Evolutionary conservation across 1,140 invertebrate genomes (phyloP).

Genomic region (Euschistus heros): DNA sequence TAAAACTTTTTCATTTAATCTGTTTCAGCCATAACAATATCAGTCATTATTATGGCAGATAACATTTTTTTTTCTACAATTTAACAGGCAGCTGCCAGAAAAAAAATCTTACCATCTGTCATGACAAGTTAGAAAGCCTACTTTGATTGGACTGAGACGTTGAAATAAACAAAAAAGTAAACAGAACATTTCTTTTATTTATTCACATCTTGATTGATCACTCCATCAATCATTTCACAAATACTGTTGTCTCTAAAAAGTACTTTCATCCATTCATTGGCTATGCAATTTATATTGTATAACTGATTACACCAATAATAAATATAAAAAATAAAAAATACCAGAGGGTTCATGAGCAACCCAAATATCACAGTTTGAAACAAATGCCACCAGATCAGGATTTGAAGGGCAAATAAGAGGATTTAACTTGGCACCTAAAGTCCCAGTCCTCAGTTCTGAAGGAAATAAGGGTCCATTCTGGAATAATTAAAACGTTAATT

Average conservation of each 20-base stretch:
- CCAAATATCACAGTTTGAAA: constrained; percentile 85
- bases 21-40: no score
- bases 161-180: no score
- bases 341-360: constrained; percentile 67
- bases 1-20: no score
- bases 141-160: no score
- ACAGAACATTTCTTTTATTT: no score
- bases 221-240: background rate
- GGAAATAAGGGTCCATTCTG: constrained; percentile 57
- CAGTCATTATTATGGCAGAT: no score
- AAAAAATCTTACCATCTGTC: no score
- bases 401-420: constrained; percentile 86
- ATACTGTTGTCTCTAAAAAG: background rate
- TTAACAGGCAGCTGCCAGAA: no score
- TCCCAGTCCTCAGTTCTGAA: constrained; percentile 53
- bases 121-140: no score
- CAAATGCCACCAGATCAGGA: constrained; percentile 76
- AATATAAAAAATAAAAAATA: constrained; percentile 31
- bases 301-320: background rate
- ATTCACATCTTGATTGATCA: no score
- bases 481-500: constrained; percentile 30
- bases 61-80: no score
- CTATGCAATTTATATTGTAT: background rate
- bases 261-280: background rate
- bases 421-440: constrained; percentile 61